Conservation (phyloP, 2,113 vertebrate species). For the Cyanistes caeruleus region DNA sequence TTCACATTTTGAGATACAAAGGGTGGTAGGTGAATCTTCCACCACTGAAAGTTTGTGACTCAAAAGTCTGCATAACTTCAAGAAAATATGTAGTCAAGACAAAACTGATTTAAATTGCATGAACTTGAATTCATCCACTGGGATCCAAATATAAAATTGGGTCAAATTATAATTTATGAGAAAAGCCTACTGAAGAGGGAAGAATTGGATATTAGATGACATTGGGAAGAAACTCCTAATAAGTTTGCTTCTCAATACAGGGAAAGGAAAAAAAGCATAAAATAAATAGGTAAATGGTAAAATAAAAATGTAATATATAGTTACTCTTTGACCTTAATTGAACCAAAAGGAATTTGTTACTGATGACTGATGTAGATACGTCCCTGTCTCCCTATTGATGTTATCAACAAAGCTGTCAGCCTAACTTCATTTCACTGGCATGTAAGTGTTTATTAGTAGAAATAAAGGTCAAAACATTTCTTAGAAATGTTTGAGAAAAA, state of each 20-base stretch:
- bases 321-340: background rate
- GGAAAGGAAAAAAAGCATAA: background rate
- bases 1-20: background rate
- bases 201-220: background rate
- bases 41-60: background rate
- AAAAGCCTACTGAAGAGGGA: background rate
- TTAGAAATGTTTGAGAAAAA: background rate
- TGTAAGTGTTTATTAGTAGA: background rate
- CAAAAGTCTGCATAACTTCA: background rate
- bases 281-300: background rate
- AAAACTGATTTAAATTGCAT: background rate
- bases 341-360: background rate
- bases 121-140: background rate
- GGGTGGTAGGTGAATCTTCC: background rate
- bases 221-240: background rate
- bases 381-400: background rate
- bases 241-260: background rate
- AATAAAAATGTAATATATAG: background rate
- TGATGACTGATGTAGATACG: background rate
- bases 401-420: background rate
- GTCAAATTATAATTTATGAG: background rate
- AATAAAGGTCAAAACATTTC: background rate
- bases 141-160: background rate
- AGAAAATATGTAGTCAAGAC: background rate
- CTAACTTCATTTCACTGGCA: background rate